These are phyloP conservation scores for Terebella lapidaria DNA, from an alignment of 2,888 invertebrate species.

Conservation along the genomic window DNA sequence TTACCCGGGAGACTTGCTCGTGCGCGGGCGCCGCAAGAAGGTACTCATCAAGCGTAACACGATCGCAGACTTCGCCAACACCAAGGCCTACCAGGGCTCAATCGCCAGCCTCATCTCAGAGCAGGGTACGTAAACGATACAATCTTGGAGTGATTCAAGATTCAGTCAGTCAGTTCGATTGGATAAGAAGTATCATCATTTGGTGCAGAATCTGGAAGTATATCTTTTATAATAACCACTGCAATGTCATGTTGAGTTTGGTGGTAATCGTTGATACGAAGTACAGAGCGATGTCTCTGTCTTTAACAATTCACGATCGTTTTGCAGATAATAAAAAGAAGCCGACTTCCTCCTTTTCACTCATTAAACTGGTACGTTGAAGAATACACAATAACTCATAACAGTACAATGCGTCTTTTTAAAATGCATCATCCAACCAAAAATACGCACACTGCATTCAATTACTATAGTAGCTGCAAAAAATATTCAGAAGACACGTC, in stretches of 20 bases:
- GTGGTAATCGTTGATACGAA: no score
- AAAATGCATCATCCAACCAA: no score
- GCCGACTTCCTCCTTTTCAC: slow-evolving; percentile 54
- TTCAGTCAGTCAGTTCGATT: background rate
- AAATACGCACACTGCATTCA: no score
- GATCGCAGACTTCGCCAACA: slow-evolving; percentile 48
- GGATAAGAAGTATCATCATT: background rate
- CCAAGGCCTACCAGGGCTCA: slow-evolving; percentile 28
- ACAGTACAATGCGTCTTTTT: no score
- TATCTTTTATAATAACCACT: background rate
- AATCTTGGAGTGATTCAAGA: background rate
- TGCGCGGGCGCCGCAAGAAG: slow-evolving; percentile 23
- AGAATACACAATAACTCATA: background rate
- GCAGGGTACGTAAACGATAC: slow-evolving; percentile 12
- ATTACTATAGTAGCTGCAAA: no score
- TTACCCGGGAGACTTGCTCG: slow-evolving; percentile 48
- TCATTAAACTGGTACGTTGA: slow-evolving; percentile 42
- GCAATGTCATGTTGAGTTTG: background rate
- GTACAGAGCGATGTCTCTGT: no score
- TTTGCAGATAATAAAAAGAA: no score
- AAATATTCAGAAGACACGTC: no score
- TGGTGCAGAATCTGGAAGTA: background rate
- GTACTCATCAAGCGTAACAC: slow-evolving; percentile 47
- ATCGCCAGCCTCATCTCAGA: slow-evolving; percentile 24
- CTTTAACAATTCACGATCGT: no score